Conservation (phyloP, 2,797 vertebrate genomes). For the Sebastolobus altivelis region DNA sequence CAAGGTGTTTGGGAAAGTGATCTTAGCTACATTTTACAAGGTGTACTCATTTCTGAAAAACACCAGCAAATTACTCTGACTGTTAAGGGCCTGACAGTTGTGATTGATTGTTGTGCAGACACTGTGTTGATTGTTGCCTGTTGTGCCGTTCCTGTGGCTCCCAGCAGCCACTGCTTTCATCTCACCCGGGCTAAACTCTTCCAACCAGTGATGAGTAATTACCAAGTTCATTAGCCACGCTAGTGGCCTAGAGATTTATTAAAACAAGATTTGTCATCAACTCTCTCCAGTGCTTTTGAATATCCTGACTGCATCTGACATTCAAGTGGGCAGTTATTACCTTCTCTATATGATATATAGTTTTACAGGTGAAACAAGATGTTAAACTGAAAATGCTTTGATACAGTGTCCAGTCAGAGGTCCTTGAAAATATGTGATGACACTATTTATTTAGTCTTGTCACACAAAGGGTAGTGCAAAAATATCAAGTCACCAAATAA, state of each 20-base stretch:
- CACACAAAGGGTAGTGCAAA: neutral
- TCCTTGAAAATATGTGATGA: neutral
- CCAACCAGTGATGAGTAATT: slow-evolving; percentile 89
- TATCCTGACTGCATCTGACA: slow-evolving; percentile 45
- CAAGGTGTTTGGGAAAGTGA: slow-evolving; percentile 85
- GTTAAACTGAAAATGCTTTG: slow-evolving; percentile 19
- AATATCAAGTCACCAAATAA: neutral
- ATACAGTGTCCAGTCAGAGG: slow-evolving; percentile 1
- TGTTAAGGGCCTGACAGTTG: slow-evolving; percentile 89
- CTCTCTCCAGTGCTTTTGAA: slow-evolving; percentile 59
- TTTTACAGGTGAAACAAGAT: slow-evolving; percentile 28
- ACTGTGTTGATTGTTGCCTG: slow-evolving; percentile 90
- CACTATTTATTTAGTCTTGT: neutral
- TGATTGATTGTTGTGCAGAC: slow-evolving; percentile 94
- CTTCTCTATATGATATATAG: neutral
- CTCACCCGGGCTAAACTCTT: slow-evolving; percentile 77
- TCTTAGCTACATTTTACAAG: slow-evolving; percentile 85
- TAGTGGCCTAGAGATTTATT: slow-evolving; percentile 81
- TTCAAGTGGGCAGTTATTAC: slow-evolving; percentile 6
- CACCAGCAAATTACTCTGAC: slow-evolving; percentile 86
- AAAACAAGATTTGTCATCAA: slow-evolving; percentile 80
- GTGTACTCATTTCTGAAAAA: slow-evolving; percentile 89
- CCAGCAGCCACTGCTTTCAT: slow-evolving; percentile 86
- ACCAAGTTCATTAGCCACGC: slow-evolving; percentile 87
- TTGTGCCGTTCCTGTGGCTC: slow-evolving; percentile 83